Base-by-base conservation (phyloP, 1,140 invertebrate genomes). In the Chrysopa pallens region DNA sequence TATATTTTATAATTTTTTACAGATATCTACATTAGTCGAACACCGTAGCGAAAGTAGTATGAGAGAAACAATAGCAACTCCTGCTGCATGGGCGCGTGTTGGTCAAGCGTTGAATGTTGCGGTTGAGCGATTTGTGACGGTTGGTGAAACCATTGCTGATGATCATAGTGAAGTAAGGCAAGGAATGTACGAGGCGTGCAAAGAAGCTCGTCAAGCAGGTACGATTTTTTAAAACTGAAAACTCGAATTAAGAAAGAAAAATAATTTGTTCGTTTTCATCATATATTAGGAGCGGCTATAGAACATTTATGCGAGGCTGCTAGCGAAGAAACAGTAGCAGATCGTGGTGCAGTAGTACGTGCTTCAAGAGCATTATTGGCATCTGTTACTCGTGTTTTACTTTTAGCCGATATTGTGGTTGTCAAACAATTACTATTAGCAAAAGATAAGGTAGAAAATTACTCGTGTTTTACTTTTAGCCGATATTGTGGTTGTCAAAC, bases 401-500 rank as follows among this genome's bases (percentile, higher is more conserved):
- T 98, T 13, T 68, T 99, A 43, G 94, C 94, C n/a, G 95, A 99
- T 64, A 89, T 92, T 56, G 92, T 98, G 36, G 87, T 98, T 7
- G 92, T 98, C 14, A 96, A 96, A 58, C 92, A 98, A 64, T 71
- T 98, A 36, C 69, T 98, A 36, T 72, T 87, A 38, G 88, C 90
- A 40, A 97, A 97, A 67, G 92, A 97, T 62, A 96, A 95, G 75
- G 92, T 91, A 62, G 54, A 52, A 42, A 33, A 23, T 23, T n/a
- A 98, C 95, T 6, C 70, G 90, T 57, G 93, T 99, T 36, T 72
- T 99, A n/a, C 71, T 98, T 13, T 68, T 99, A 43, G 94, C 94
- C n/a, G 95, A 99, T 64, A 89, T 92, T 56, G 92, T 98, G 36
- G 87, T 98, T 6, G 92, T 98, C 15, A 96, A 96, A 57, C 92